Conservation (phyloP, 2,888 invertebrate species). For the Drosophila affinis region DNA sequence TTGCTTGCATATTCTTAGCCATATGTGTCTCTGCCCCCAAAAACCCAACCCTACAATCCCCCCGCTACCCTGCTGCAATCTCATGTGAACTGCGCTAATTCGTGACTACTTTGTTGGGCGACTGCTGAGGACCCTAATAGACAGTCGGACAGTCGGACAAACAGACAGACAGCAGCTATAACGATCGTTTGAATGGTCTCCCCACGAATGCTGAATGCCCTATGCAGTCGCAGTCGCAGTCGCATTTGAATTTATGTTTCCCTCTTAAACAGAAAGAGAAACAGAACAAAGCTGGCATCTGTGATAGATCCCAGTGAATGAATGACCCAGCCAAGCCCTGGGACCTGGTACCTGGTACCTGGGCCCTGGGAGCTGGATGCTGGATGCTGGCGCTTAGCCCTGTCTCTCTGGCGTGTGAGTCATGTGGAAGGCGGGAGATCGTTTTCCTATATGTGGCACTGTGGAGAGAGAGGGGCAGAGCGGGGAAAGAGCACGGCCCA, state of each 20-base stretch:
- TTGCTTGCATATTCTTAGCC: conserved; percentile 61
- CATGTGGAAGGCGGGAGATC: conserved; percentile 64
- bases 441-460: conserved; percentile 49
- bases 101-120: conserved; percentile 73
- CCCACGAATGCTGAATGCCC: conserved; percentile 23
- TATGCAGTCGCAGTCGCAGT: conserved; percentile 17
- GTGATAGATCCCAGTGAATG: conserved; percentile 34
- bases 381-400: conserved; percentile 44
- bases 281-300: conserved; percentile 17
- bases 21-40: conserved; percentile 45
- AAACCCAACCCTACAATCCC: conserved; percentile 6
- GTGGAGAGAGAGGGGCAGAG: conserved; percentile 31
- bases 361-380: conserved; percentile 24
- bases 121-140: conserved; percentile 42
- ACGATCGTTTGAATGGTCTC: neutral
- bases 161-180: conserved; percentile 7
- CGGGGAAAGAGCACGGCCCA: conserved; percentile 39
- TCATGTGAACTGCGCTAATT: conserved; percentile 71
- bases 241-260: neutral
- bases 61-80: conserved; percentile 24
- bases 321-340: conserved; percentile 42
- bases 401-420: conserved; percentile 54
- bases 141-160: conserved; percentile 9
- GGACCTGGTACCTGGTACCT: conserved; percentile 16
- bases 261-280: neutral